Conservation (phyloP, 2,888 invertebrate genomes). For the Himalopsyche kuldschensis region DNA sequence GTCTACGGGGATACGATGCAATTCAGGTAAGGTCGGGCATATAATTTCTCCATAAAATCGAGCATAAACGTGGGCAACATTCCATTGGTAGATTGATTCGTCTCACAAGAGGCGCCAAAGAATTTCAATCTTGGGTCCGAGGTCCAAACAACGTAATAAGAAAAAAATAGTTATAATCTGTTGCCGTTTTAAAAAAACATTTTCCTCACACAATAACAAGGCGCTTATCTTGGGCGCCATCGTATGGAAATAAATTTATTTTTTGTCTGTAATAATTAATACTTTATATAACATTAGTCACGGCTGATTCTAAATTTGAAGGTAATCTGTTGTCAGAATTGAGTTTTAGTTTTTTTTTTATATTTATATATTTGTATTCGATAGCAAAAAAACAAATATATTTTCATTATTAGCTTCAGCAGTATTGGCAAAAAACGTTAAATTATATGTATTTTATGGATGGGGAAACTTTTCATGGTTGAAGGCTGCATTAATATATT, state of each 20-base stretch:
- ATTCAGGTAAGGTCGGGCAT: neutral
- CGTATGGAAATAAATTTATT: neutral
- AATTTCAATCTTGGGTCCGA: neutral
- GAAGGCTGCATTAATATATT: too few species aligned
- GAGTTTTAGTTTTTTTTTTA: too few species aligned
- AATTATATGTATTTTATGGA: too few species aligned
- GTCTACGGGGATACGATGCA: neutral
- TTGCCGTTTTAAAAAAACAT: neutral
- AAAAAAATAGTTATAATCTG: neutral
- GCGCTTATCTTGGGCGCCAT: neutral
- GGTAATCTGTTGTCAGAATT: too few species aligned
- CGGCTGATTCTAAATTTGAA: too few species aligned
- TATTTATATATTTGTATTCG: too few species aligned
- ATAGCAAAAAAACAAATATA: too few species aligned
- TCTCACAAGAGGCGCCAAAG: neutral
- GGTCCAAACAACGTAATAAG: neutral
- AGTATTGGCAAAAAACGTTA: too few species aligned
- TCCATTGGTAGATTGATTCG: neutral
- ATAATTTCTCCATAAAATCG: conserved; percentile 9
- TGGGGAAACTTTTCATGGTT: too few species aligned
- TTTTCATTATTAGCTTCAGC: too few species aligned
- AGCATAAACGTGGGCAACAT: conserved; percentile 6
- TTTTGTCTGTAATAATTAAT: neutral
- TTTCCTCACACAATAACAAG: neutral
- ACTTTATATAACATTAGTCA: too few species aligned